phyloP scores from a whole-genome alignment of 2,113 vertebrate species.

The Erythrocercus mccallii region DNA sequence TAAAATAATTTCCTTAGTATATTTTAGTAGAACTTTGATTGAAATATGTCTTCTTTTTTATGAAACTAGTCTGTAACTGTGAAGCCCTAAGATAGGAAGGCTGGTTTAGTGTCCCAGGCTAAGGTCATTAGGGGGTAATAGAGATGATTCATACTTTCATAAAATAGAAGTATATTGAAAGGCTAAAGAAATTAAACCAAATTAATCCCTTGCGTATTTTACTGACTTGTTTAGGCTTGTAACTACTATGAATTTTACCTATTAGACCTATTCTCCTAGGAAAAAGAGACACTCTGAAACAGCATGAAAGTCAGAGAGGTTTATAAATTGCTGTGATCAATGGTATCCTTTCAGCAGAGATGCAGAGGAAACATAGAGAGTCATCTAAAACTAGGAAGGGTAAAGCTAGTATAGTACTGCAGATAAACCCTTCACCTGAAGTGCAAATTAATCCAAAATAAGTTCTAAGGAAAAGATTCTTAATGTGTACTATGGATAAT shows the following conservation, averaged over 20 bases:
- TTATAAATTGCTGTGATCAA: background rate
- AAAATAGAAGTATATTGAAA: constrained; percentile 18
- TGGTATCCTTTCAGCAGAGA: background rate
- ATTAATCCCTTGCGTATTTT: background rate
- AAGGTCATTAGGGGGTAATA: background rate
- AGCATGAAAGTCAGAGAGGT: background rate
- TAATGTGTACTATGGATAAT: background rate
- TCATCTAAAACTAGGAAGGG: background rate
- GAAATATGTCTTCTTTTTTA: background rate
- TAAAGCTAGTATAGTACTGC: background rate
- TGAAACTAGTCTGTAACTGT: background rate
- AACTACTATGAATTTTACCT: background rate
- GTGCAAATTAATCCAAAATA: background rate
- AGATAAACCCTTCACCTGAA: background rate
- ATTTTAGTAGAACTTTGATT: background rate
- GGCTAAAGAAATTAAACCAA: constrained; percentile 15
- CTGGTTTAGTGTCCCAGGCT: background rate
- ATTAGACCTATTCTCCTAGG: background rate
- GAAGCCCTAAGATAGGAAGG: background rate
- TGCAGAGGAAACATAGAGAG: background rate
- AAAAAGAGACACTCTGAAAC: background rate
- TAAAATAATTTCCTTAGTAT: background rate
- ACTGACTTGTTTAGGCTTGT: constrained; percentile 12
- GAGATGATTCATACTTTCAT: constrained; percentile 24
- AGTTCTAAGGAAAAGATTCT: background rate